Evolutionary conservation across 2,797 vertebrate genomes (phyloP).

Genomic region (Cephalopachus bancanus): DNA sequence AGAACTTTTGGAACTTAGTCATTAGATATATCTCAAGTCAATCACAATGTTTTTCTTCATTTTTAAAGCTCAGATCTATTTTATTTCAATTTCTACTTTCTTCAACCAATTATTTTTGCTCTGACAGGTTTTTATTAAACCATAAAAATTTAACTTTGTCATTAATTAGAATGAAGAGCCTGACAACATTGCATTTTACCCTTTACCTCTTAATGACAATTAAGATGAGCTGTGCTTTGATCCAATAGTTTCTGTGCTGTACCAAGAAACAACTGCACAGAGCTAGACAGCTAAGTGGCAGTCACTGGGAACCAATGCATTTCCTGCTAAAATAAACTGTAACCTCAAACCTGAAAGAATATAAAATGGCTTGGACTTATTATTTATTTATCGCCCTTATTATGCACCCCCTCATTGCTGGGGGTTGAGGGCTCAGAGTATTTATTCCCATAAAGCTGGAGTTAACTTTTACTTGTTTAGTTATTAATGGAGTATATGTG

Average conservation of each 20-base stretch:
- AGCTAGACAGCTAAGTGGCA: not conserved
- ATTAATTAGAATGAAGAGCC: slow-evolving; percentile 52
- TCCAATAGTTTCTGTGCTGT: not conserved
- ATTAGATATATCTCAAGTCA: slow-evolving; percentile 46
- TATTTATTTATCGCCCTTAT: not conserved
- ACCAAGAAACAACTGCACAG: not conserved
- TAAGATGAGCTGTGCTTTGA: slow-evolving; percentile 51
- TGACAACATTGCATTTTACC: slow-evolving; percentile 57
- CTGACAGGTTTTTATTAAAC: slow-evolving; percentile 67
- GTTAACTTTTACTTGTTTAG: not conserved
- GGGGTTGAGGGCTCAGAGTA: not conserved
- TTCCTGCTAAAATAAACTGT: not conserved
- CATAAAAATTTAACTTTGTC: slow-evolving; percentile 66
- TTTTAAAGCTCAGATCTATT: slow-evolving; percentile 53
- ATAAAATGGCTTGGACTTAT: not conserved
- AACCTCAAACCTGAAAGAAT: not conserved
- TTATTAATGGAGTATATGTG: not conserved
- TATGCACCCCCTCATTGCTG: not conserved
- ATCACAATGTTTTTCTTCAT: slow-evolving; percentile 33
- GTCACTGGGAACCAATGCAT: not conserved
- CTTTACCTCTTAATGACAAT: slow-evolving; percentile 36
- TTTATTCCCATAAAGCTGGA: not conserved
- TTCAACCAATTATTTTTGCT: slow-evolving; percentile 36
- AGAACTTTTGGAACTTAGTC: not conserved
- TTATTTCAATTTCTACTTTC: slow-evolving; percentile 62